phyloP scores from a whole-genome alignment of 2,797 vertebrate species.

The Sarcophilus harrisii region DNA sequence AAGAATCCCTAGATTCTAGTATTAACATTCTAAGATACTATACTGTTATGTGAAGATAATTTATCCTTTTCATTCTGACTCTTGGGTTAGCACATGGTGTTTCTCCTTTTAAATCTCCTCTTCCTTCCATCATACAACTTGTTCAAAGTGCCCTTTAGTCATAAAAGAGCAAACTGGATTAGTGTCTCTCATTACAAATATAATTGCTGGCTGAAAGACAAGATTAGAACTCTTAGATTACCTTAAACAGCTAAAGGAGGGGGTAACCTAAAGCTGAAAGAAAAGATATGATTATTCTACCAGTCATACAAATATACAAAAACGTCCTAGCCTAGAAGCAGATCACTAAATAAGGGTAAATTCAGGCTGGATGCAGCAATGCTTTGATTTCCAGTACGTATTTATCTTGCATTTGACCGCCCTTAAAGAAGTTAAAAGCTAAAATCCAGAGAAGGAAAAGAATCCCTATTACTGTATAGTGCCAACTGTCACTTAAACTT shows the following conservation, averaged over 20 bases:
- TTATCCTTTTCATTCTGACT: not conserved
- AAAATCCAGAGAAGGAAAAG: not conserved
- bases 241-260: not conserved
- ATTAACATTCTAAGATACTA: not conserved
- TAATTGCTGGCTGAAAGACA: conserved; percentile 16
- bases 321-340: not conserved
- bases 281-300: not conserved
- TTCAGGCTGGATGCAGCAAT: not conserved
- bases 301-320: not conserved
- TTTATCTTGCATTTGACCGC: not conserved
- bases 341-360: not conserved
- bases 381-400: not conserved
- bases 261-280: not conserved
- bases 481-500: not conserved
- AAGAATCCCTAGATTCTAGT: conserved; percentile 29
- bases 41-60: not conserved
- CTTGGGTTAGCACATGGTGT: not conserved
- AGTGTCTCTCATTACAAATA: conserved; percentile 5
- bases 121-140: not conserved
- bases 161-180: conserved; percentile 2
- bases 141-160: not conserved
- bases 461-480: not conserved
- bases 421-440: conserved; percentile 6
- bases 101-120: not conserved
- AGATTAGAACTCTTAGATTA: not conserved